Base-by-base conservation (phyloP, 1,140 invertebrate genomes). In the Brachionus angularis region DNA sequence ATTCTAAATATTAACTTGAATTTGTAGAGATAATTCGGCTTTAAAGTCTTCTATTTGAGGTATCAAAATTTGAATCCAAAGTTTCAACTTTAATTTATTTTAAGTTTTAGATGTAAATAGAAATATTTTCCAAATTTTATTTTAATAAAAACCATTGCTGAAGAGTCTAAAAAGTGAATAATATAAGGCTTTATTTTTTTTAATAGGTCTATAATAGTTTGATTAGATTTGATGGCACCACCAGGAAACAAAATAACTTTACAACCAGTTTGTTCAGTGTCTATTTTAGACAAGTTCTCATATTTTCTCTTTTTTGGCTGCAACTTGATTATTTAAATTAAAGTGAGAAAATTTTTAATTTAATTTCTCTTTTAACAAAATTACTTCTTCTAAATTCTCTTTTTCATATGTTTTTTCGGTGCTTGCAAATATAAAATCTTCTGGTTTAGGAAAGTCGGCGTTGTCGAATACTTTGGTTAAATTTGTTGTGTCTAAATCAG, bases 1-100 rank as follows among this genome's bases (percentile, higher is more conserved):
- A 39, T 39, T 16, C 27, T 23, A 12, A 52, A 5, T 12, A 27
- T 8, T 21, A 39, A 67, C 62, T 67, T 67, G 62, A 21, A 67
- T 67, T 29, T 67, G 62, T 7, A 67, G 16, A 31, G 62, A 67
- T n/a, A 67, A 36, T 50, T 67, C 62, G n/a, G 62, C 62, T 29
- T 67, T 67, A 12, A 67, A 67, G 34, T 67, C 62, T 29, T 67
- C 62, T 29, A 67, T 50, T 67, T 67, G 62, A 31, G 62, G 62
- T 67, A 67, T 67, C 23, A 67, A 50, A 47, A 67, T 49, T 67
- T 67, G 62, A 34, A 67, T 67, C 62, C 62, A 67, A 21, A 67
- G 27, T 34, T 67, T 67, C 14, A 67, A 21, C 62, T 67, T 52
- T 52, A 10, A 5, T 12, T 5, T 18, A 10, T 5, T 3, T 7